Evolutionary conservation across 2,888 invertebrate genomes (phyloP).

Genomic region (Drosophila macrospina): DNA sequence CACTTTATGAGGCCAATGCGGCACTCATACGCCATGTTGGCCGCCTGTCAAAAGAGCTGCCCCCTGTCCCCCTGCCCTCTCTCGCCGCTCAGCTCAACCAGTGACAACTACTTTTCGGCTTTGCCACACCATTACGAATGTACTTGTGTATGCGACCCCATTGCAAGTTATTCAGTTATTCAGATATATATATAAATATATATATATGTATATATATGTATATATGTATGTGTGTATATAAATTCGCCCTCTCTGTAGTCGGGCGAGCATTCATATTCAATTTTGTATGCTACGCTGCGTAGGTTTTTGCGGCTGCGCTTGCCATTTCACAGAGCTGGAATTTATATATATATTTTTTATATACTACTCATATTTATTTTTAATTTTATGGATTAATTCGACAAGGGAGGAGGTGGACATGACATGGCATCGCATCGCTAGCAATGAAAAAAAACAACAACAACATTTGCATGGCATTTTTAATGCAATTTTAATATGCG

Average conservation of each 20-base stretch:
- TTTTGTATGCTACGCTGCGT: slow-evolving; percentile 56
- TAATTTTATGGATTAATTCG: slow-evolving; percentile 59
- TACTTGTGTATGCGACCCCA: slow-evolving; percentile 44
- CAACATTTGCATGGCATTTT: slow-evolving; percentile 53
- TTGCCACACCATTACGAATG: slow-evolving; percentile 48
- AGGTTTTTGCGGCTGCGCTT: slow-evolving; percentile 36
- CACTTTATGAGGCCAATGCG: slow-evolving; percentile 28
- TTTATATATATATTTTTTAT: neutral
- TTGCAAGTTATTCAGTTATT: slow-evolving; percentile 48
- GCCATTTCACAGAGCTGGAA: slow-evolving; percentile 20
- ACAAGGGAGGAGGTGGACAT: neutral
- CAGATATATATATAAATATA: slow-evolving; percentile 32
- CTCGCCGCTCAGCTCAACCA: slow-evolving; percentile 6
- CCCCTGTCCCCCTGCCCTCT: too few species aligned
- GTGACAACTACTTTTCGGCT: slow-evolving; percentile 70
- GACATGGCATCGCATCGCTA: neutral
- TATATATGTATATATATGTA: too few species aligned
- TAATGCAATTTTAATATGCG: slow-evolving; percentile 79
- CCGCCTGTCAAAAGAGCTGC: slow-evolving; percentile 44
- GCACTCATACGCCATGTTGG: slow-evolving; percentile 66
- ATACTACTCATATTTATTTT: slow-evolving; percentile 11
- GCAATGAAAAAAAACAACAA: slow-evolving; percentile 26
- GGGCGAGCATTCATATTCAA: slow-evolving; percentile 52
- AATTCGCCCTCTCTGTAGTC: slow-evolving; percentile 23
- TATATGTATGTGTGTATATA: too few species aligned